Evolutionary conservation across 2,113 vertebrate genomes (phyloP).

Genomic region (Otolemur garnettii): DNA sequence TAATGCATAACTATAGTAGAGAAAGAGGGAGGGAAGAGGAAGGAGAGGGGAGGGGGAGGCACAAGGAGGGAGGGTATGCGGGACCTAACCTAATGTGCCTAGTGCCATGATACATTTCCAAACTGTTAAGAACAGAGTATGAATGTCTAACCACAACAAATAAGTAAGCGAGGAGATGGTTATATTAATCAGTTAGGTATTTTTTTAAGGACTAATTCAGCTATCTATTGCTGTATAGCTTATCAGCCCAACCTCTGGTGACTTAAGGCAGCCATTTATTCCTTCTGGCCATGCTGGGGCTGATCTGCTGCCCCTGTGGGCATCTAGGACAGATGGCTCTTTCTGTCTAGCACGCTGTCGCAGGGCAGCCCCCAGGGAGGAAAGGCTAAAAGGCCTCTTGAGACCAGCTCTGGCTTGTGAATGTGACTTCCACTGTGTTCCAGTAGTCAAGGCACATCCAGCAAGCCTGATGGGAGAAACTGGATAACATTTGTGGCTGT

Average conservation of each 20-base stretch:
- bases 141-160: too few species aligned
- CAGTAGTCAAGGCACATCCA: neutral
- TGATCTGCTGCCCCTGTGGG: neutral
- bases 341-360: neutral
- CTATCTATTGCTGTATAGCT: neutral
- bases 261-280: neutral
- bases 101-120: too few species aligned
- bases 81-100: too few species aligned
- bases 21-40: too few species aligned
- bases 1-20: too few species aligned
- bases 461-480: neutral
- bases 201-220: accelerated
- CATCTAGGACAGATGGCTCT: neutral
- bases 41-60: too few species aligned
- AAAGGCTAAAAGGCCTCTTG: neutral
- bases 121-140: too few species aligned
- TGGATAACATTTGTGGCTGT: neutral
- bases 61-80: too few species aligned
- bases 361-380: neutral
- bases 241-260: neutral
- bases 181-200: too few species aligned
- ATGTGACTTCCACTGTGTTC: too few species aligned
- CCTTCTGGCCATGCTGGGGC: neutral
- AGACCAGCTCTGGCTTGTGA: neutral
- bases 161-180: too few species aligned